These are phyloP conservation scores for Nothoprocta pentlandii DNA, from an alignment of 2,113 vertebrate genomes.

Conservation along the genomic window DNA sequence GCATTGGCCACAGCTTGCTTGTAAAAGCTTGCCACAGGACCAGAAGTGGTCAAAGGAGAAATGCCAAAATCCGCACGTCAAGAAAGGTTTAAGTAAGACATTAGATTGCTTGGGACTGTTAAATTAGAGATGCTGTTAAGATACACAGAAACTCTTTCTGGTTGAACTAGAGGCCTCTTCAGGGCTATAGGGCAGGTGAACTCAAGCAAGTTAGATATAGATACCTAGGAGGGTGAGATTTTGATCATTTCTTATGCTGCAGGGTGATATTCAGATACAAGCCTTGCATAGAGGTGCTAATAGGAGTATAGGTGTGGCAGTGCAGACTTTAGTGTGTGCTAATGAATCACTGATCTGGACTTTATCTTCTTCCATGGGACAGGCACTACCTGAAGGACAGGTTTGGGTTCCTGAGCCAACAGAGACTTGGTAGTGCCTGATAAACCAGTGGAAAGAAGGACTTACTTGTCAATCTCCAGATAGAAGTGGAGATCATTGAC, in stretches of 20 bases:
- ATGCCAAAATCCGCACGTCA: background rate
- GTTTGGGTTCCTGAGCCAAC: background rate
- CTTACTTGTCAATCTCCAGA: constrained; percentile 78
- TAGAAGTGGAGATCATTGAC: constrained; percentile 73
- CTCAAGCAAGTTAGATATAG: background rate
- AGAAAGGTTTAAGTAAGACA: background rate
- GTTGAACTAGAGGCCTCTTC: background rate
- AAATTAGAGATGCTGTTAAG: background rate
- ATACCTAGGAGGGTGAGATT: background rate
- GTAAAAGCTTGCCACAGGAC: background rate
- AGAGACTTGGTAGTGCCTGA: background rate
- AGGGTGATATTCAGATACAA: background rate
- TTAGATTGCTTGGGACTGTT: background rate
- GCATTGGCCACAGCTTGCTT: background rate
- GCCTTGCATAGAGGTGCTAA: background rate
- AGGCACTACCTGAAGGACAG: too few species aligned
- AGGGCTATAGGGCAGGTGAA: background rate
- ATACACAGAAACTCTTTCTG: background rate
- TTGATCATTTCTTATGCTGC: background rate
- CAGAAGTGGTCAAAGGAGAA: background rate
- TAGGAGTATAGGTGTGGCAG: background rate
- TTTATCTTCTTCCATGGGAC: background rate
- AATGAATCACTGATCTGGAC: background rate
- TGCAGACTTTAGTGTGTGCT: background rate
- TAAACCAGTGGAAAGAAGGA: background rate